Percentiles rank a stretch among this genome's conserved stretches.
These are phyloP conservation scores for Thereuonema tuberculata DNA, from an alignment of 1,140 invertebrate species.

Conservation along the genomic window DNA sequence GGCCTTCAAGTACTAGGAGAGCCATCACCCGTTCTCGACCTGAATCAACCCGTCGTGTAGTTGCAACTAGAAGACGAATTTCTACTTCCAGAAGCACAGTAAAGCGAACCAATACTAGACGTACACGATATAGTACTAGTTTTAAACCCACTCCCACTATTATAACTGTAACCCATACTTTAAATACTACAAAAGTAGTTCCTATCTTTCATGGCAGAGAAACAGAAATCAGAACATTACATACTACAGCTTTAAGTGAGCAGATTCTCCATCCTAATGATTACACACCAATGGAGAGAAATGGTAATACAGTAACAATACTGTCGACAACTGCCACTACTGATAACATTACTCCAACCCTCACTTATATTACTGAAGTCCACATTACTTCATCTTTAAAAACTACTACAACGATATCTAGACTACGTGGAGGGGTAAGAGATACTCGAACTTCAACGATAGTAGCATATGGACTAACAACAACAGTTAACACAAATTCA, in stretches of 20 bases:
- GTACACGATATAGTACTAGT: too few relatives aligned
- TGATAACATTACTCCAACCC: neutral
- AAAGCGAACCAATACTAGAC: neutral
- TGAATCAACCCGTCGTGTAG: neutral
- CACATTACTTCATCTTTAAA: conserved; percentile 9
- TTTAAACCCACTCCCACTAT: neutral
- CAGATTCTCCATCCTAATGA: conserved; percentile 4
- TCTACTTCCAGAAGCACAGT: too few relatives aligned
- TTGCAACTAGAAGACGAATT: neutral
- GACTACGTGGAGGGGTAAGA: neutral
- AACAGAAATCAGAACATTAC: conserved; percentile 10
- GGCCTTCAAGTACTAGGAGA: neutral
- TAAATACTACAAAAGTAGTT: conserved; percentile 10
- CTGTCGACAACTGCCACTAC: neutral
- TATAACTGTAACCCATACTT: conserved; percentile 6
- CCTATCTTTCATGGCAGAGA: conserved; percentile 3
- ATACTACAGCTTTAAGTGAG: neutral
- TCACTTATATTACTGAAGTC: conserved; percentile 7
- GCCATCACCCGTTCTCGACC: neutral
- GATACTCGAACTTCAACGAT: neutral
- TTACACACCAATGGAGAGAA: neutral
- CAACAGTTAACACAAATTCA: neutral
- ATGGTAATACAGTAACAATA: neutral
- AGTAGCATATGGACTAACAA: neutral
- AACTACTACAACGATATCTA: neutral